phyloP scores from a whole-genome alignment of 2,113 vertebrate genomes.

The Microcebus tavaratra region DNA sequence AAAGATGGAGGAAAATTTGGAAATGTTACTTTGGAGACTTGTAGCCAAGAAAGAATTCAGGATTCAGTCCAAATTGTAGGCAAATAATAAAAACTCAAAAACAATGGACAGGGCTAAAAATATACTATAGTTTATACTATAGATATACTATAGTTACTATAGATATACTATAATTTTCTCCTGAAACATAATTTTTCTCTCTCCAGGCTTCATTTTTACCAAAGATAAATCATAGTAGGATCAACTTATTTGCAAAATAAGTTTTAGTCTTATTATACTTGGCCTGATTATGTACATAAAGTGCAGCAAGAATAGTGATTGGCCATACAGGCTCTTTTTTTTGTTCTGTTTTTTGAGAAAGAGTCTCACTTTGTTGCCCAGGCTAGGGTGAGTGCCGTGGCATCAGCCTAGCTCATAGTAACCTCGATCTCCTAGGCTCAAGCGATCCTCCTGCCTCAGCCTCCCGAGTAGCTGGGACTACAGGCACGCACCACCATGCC shows the following conservation, averaged over 20 bases:
- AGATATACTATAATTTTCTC: background rate
- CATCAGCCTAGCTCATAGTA: no score
- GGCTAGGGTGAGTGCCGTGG: no score
- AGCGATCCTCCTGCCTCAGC: no score
- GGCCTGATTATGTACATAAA: background rate
- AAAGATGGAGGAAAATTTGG: background rate
- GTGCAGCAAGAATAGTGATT: background rate
- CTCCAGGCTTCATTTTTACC: background rate
- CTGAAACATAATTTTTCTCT: background rate
- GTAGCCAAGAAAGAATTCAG: background rate
- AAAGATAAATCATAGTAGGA: background rate
- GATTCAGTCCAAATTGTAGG: background rate
- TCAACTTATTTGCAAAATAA: background rate
- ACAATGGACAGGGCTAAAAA: background rate
- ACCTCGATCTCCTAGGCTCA: no score
- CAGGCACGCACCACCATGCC: no score
- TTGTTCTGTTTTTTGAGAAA: no score
- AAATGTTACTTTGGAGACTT: background rate
- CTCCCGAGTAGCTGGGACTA: no score
- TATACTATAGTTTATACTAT: background rate
- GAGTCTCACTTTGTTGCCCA: no score
- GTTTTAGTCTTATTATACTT: background rate
- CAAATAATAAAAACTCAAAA: background rate
- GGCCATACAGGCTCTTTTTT: background rate
- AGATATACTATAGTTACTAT: no score